Percentiles rank a stretch among this genome's conserved stretches.
Conservation (phyloP, 2,888 invertebrate genomes). For the Hymenopus coronatus region DNA sequence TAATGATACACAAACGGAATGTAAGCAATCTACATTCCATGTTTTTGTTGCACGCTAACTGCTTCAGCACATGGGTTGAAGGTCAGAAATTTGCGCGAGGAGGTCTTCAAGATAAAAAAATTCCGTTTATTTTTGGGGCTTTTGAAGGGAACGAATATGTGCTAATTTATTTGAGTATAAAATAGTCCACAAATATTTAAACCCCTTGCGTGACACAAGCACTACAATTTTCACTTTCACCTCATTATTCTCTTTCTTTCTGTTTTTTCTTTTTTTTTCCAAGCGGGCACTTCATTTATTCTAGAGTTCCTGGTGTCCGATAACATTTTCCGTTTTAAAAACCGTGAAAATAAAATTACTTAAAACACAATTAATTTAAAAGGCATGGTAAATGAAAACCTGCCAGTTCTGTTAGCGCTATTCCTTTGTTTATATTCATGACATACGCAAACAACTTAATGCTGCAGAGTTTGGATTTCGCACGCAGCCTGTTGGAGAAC, state of each 20-base stretch:
- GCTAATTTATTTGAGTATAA: no score
- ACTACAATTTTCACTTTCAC: background rate
- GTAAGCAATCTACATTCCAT: no score
- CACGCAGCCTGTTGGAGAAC: background rate
- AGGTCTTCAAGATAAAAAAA: no score
- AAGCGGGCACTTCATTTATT: background rate
- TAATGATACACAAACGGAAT: no score
- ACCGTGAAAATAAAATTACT: background rate
- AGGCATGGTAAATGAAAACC: background rate
- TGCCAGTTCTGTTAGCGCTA: background rate
- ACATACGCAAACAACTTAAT: background rate
- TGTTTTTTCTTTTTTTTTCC: background rate
- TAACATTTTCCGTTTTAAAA: background rate
- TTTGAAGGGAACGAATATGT: no score
- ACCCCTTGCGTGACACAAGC: no score
- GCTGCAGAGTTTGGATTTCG: background rate
- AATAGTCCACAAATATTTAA: no score
- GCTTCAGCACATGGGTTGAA: no score
- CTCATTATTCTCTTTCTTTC: no score
- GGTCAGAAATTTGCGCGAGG: no score
- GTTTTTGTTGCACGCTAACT: no score
- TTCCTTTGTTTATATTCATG: background rate
- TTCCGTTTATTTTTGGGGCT: no score
- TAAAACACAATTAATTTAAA: background rate
- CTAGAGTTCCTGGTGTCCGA: background rate